Evolutionary conservation across 2,888 invertebrate genomes (phyloP).

Genomic region (Eucera pruinosa): DNA sequence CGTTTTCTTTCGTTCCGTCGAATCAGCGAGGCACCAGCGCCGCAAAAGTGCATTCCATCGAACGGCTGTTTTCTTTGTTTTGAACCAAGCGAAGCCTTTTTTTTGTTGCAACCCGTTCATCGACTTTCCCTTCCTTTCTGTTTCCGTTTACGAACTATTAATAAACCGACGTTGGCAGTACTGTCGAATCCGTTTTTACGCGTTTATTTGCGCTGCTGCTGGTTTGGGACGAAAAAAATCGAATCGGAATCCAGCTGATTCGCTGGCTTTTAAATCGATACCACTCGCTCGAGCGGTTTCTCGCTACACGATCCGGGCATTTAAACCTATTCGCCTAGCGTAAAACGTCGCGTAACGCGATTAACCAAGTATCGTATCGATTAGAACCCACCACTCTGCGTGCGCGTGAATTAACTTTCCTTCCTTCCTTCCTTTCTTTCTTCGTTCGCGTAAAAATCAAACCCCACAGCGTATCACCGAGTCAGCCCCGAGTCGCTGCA

Average conservation of each 20-base stretch:
- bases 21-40: not conserved
- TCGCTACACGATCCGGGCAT: not conserved
- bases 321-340: not conserved
- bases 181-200: constrained; percentile 14
- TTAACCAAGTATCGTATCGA: constrained; percentile 1
- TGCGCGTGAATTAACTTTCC: constrained; percentile 6
- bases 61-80: constrained; percentile 58
- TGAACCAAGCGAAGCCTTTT: constrained; percentile 24
- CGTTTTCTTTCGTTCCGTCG: not conserved
- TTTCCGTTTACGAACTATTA: constrained; percentile 28
- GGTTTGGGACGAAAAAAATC: not conserved
- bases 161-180: constrained; percentile 48
- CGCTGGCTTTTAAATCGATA: not conserved
- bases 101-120: not conserved
- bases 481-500: not conserved
- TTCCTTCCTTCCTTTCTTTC: no score
- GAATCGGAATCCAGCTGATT: not conserved
- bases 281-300: not conserved
- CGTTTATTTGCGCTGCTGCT: not conserved
- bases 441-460: constrained; percentile 7
- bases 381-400: no score
- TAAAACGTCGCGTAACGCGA: not conserved
- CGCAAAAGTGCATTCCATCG: not conserved
- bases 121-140: constrained; percentile 29
- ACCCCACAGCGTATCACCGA: not conserved